phyloP scores from a whole-genome alignment of 1,140 invertebrate species.

The Bombus huntii region DNA sequence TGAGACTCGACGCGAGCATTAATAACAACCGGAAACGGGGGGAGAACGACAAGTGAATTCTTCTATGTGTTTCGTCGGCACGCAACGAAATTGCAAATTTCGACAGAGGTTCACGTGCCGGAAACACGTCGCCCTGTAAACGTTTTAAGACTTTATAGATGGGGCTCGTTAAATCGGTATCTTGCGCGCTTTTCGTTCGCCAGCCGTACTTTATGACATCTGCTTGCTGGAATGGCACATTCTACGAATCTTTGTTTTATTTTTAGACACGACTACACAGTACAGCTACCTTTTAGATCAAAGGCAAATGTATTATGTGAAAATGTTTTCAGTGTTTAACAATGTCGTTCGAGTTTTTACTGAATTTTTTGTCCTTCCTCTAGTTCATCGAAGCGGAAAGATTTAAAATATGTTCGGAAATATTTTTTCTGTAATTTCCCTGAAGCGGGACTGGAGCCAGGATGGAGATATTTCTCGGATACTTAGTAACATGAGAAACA shows the following conservation, averaged over 20 bases:
- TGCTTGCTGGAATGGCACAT: background rate
- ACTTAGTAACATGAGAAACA: background rate
- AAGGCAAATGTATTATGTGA: too few relatives aligned
- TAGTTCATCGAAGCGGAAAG: too few relatives aligned
- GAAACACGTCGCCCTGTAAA: slow-evolving; percentile 30
- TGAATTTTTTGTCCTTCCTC: too few relatives aligned
- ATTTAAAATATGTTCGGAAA: too few relatives aligned
- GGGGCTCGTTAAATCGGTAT: background rate
- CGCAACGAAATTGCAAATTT: slow-evolving; percentile 35
- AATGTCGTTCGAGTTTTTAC: too few relatives aligned
- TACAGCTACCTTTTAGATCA: too few relatives aligned
- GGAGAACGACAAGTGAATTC: slow-evolving; percentile 11
- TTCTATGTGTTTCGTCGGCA: slow-evolving; percentile 28
- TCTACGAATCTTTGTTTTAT: background rate
- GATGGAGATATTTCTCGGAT: background rate
- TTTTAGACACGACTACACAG: too few relatives aligned
- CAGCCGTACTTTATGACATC: background rate
- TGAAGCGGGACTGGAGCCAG: background rate
- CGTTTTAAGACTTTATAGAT: background rate
- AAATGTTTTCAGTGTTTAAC: too few relatives aligned
- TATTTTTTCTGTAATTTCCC: background rate
- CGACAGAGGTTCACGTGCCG: slow-evolving; percentile 29
- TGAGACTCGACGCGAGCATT: slow-evolving; percentile 18
- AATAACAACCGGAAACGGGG: slow-evolving; percentile 29
- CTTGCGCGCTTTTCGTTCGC: background rate